Base-by-base conservation (phyloP, 2,797 vertebrate species). In the Anomalospiza imberbis region DNA sequence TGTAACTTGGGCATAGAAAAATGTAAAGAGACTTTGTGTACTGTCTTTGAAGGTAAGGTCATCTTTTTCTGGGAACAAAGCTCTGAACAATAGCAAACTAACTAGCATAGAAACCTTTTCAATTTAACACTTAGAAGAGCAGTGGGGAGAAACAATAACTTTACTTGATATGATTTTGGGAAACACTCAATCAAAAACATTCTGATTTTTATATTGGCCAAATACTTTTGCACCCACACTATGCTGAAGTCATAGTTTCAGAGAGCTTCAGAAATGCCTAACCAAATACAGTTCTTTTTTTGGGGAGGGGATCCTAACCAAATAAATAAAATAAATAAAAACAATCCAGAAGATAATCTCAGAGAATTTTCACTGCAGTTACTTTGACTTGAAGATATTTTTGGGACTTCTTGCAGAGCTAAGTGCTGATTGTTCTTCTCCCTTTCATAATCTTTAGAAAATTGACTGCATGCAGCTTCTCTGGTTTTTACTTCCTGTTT, bases 1-100 rank as follows among this genome's bases (percentile, higher is more conserved):
- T 94, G 61, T 88, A 72, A 85, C 54, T 62, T n/a, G 74, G 70
- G 45, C 7, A 10, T 8, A 68, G 54, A 72, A 65, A 93, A 91
- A 88, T 45, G 12, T 85, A 77, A 89, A 63, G 68, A 89, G 54
- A 72, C 76, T 85, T 85, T 85, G 48, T 85, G 44, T 78, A 62
- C 45, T 51, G 18, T 74, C 84, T 96, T 94, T 88, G 78, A 96
- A 88, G 63, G 53, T 74, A 90, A 87, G 85, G 47, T 88, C 44
- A 77, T 87, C 75, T 83, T 95, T 85, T 85, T 68, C 58, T 88
- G 84, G 26, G 40, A 83, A 48, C 50, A 88, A 58, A 62, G 15
- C 40, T 93, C 36, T 75, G 58, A 91, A 93, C 34, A 66, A 78
- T 44, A 73, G 54, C 47, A 72, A 94, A 67, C 32, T 76, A 62